A percentile compares a stretch with the other conserved stretches of the same genome.
Evolutionary conservation across 2,113 vertebrate species (phyloP).

Genomic region (Heterocephalus glaber): DNA sequence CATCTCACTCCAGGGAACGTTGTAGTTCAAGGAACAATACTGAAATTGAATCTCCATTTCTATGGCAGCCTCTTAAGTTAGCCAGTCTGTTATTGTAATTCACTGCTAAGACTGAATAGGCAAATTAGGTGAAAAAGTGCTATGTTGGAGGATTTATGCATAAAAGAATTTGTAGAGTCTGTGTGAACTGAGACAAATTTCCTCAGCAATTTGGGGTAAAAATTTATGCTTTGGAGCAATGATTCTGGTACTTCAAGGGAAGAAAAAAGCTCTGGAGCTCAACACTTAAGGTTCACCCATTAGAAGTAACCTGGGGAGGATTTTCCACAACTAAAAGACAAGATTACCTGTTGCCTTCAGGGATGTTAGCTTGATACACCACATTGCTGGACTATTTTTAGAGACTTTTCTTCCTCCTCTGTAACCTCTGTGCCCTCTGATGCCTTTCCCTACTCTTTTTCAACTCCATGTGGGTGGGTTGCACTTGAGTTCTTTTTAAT

Average conservation of each 20-base stretch:
- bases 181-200: neutral
- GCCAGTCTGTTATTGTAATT: neutral
- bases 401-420: neutral
- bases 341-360: neutral
- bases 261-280: neutral
- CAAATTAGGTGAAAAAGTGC: slow-evolving; percentile 4
- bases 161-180: neutral
- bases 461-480: neutral
- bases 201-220: neutral
- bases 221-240: neutral
- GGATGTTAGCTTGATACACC: neutral
- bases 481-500: neutral
- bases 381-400: neutral
- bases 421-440: neutral
- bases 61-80: neutral
- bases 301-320: neutral
- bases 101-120: neutral
- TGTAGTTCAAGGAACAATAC: neutral
- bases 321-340: neutral
- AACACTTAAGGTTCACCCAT: accelerated
- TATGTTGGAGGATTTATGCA: neutral
- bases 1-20: neutral
- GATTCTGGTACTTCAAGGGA: neutral
- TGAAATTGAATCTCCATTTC: neutral
- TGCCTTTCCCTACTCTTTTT: neutral